Evolutionary conservation across 2,797 vertebrate species (phyloP).

Genomic region (Epinephelus coioides): DNA sequence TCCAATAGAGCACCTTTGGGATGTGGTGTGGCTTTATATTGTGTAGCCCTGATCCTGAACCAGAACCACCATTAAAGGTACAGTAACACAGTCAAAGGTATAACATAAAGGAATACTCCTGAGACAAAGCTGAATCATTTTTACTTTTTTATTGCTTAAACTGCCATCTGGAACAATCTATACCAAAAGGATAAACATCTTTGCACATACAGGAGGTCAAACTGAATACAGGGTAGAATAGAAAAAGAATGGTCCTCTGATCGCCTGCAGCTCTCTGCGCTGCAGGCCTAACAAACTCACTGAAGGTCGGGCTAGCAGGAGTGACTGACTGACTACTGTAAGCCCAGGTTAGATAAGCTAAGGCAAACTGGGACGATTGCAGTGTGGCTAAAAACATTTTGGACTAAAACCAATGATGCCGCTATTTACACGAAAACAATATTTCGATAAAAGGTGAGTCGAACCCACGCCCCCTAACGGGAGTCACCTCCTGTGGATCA

Average conservation of each 20-base stretch:
- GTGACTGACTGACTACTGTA: conserved; percentile 81
- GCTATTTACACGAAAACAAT: conserved; percentile 76
- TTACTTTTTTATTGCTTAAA: conserved; percentile 92
- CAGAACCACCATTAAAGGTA: neutral
- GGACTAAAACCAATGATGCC: conserved; percentile 67
- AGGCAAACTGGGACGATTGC: conserved; percentile 90
- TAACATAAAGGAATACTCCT: neutral
- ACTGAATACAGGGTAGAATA: conserved; percentile 91
- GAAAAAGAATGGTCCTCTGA: conserved; percentile 95
- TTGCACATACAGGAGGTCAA: conserved; percentile 95
- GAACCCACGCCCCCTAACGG: conserved; percentile 47
- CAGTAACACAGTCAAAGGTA: neutral
- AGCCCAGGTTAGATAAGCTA: conserved; percentile 89
- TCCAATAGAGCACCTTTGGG: too few relatives aligned
- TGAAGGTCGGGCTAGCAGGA: conserved; percentile 86
- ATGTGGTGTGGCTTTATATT: too few relatives aligned
- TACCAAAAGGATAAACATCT: conserved; percentile 96
- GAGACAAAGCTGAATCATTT: conserved; percentile 61
- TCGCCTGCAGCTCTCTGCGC: conserved; percentile 86
- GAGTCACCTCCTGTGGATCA: conserved; percentile 53
- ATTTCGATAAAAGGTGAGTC: conserved; percentile 41
- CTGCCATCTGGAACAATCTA: conserved; percentile 97
- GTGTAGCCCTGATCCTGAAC: too few relatives aligned
- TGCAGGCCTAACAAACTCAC: conserved; percentile 83
- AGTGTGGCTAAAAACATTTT: conserved; percentile 77